These are phyloP conservation scores for Cetonia aurata DNA, from an alignment of 2,888 invertebrate genomes.

Conservation along the genomic window DNA sequence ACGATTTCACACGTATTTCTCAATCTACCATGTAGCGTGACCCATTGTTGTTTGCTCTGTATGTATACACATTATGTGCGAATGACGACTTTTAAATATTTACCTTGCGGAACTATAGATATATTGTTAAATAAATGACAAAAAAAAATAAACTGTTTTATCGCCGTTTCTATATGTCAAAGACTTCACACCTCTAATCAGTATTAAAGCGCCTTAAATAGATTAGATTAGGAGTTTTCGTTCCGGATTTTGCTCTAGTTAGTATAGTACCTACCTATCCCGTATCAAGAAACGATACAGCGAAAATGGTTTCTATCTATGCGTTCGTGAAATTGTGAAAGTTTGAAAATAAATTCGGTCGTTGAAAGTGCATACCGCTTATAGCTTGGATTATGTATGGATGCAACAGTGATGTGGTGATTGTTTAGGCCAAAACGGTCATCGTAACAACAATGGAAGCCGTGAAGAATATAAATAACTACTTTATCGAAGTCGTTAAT, in stretches of 20 bases:
- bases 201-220: not conserved
- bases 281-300: not conserved
- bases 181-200: slow-evolving; percentile 13
- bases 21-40: too few relatives aligned
- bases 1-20: too few relatives aligned
- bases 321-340: slow-evolving; percentile 3
- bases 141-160: slow-evolving; percentile 1
- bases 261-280: too few relatives aligned
- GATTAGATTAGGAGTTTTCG: slow-evolving; percentile 23
- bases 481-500: slow-evolving; percentile 28
- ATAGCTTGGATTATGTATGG: too few relatives aligned
- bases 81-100: too few relatives aligned
- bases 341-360: not conserved
- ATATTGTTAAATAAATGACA: too few relatives aligned
- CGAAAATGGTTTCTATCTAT: slow-evolving; percentile 9
- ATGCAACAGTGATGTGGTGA: too few relatives aligned
- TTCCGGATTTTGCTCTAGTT: not conserved
- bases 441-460: slow-evolving; percentile 1
- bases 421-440: not conserved
- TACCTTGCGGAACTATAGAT: too few relatives aligned
- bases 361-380: not conserved
- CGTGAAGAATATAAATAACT: slow-evolving; percentile 16
- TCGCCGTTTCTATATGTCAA: slow-evolving; percentile 1
- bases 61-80: too few relatives aligned
- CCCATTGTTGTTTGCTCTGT: too few relatives aligned